These are phyloP conservation scores for Odontothrips loti DNA, from an alignment of 2,888 invertebrate species.

Conservation along the genomic window DNA sequence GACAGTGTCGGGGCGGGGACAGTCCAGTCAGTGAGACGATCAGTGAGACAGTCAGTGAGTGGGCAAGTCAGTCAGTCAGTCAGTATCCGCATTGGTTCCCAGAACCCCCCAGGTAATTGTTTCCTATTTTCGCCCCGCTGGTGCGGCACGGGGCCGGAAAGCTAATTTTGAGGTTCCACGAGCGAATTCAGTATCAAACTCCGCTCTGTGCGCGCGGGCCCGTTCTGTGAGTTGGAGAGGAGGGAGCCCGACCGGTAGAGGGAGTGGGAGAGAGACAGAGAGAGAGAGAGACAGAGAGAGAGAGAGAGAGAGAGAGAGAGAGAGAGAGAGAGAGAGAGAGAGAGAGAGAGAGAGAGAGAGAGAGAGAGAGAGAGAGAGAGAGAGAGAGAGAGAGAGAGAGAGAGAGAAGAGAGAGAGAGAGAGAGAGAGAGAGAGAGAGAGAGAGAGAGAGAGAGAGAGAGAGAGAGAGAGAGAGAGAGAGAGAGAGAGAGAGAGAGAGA, in stretches of 20 bases:
- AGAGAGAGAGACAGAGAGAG: constrained; percentile 10
- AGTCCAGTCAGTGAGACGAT: neutral
- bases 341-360: constrained; percentile 7
- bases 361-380: neutral
- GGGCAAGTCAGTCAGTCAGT: neutral
- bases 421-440: neutral
- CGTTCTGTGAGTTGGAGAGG: neutral
- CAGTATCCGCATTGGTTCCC: neutral
- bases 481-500: too few species aligned
- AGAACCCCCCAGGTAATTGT: neutral
- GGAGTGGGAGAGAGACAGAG: neutral
- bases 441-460: neutral
- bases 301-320: constrained; percentile 14
- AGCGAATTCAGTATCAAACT: neutral
- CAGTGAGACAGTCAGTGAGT: neutral
- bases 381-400: neutral
- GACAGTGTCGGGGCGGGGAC: too few species aligned
- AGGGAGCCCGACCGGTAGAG: neutral
- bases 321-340: constrained; percentile 12
- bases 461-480: neutral
- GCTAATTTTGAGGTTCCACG: neutral
- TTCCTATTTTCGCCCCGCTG: neutral
- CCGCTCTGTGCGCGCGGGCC: neutral
- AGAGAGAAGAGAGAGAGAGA: neutral
- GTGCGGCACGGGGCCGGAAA: neutral